Evolutionary conservation across 2,888 invertebrate genomes (phyloP).

Genomic region (Platynereis dumerilii): DNA sequence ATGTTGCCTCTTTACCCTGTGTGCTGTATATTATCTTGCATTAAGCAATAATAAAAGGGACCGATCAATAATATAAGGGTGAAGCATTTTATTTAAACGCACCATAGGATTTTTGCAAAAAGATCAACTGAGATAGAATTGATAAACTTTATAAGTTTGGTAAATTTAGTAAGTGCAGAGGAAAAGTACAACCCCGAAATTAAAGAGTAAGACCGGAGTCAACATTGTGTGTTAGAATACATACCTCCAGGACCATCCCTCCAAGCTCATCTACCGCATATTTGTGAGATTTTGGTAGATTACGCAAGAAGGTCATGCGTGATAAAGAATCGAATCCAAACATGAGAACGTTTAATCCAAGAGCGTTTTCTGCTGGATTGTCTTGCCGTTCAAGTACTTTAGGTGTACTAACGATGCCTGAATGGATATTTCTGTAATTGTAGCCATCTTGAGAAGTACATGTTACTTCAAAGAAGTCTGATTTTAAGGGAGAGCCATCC

Average conservation of each 20-base stretch:
- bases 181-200: too few species aligned
- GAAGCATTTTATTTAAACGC: too few species aligned
- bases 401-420: conserved; percentile 65
- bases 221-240: too few species aligned
- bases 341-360: conserved; percentile 67
- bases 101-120: too few species aligned
- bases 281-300: conserved; percentile 50
- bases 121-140: too few species aligned
- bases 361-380: not conserved
- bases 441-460: conserved; percentile 39
- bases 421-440: conserved; percentile 73
- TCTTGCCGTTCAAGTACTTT: not conserved
- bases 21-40: too few species aligned
- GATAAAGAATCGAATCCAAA: conserved; percentile 88
- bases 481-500: conserved; percentile 19
- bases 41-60: too few species aligned
- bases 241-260: conserved; percentile 42
- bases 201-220: too few species aligned
- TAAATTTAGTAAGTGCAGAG: too few species aligned
- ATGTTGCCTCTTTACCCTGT: too few species aligned
- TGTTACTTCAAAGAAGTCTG: conserved; percentile 33
- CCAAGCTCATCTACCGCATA: conserved; percentile 49
- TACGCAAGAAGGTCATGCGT: conserved; percentile 67
- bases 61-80: too few species aligned
- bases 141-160: too few species aligned